phyloP scores from a whole-genome alignment of 2,888 invertebrate genomes.

The Drosophila flavopinicola region DNA sequence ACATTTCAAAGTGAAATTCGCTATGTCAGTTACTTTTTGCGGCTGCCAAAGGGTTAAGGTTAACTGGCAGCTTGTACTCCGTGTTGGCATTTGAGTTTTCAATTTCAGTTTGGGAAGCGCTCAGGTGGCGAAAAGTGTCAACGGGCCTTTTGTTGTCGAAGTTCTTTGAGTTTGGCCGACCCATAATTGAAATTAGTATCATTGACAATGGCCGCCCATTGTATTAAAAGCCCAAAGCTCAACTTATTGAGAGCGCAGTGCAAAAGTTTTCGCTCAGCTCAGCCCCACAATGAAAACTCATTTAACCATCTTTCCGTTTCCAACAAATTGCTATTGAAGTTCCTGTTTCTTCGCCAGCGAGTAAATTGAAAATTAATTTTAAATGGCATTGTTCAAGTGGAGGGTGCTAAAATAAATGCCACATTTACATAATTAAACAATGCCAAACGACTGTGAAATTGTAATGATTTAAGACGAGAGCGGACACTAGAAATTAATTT shows the following conservation, averaged over 20 bases:
- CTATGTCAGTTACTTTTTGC: slow-evolving; percentile 47
- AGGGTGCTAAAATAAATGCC: slow-evolving; percentile 44
- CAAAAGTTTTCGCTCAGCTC: slow-evolving; percentile 37
- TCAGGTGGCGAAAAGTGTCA: slow-evolving; percentile 41
- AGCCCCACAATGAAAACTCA: slow-evolving; percentile 19
- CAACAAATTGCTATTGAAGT: slow-evolving; percentile 30
- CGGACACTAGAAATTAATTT: slow-evolving; percentile 32
- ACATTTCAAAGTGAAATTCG: slow-evolving; percentile 52
- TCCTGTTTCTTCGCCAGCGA: slow-evolving; percentile 28
- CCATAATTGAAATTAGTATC: slow-evolving; percentile 65
- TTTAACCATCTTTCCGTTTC: slow-evolving; percentile 31
- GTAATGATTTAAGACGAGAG: slow-evolving; percentile 33
- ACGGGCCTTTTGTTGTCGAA: slow-evolving; percentile 19
- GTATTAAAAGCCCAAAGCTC: slow-evolving; percentile 51
- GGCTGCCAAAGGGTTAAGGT: slow-evolving; percentile 50
- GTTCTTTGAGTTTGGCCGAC: slow-evolving; percentile 36
- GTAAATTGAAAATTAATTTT: slow-evolving; percentile 77
- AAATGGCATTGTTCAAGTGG: slow-evolving; percentile 62
- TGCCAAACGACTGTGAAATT: slow-evolving; percentile 54
- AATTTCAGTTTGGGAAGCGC: slow-evolving; percentile 57
- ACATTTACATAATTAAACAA: slow-evolving; percentile 71
- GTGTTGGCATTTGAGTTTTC: slow-evolving; percentile 65
- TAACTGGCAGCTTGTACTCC: slow-evolving; percentile 31
- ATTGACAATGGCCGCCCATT: slow-evolving; percentile 49
- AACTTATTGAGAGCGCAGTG: slow-evolving; percentile 52